A percentile compares a stretch with the other conserved stretches of the same genome.
phyloP scores from a whole-genome alignment of 1,140 invertebrate species.

The Nylanderia fulva region DNA sequence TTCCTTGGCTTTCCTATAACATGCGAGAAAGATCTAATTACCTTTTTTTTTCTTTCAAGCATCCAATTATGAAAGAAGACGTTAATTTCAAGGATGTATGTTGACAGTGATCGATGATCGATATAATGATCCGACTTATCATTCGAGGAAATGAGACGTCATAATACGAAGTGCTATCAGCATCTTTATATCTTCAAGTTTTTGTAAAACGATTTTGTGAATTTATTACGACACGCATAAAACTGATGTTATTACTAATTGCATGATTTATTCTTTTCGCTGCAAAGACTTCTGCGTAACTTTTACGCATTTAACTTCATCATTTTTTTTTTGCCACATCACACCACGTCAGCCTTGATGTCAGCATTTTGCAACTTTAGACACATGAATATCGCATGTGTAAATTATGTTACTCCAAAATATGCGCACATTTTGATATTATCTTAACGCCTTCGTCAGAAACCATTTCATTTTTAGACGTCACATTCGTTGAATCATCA shows the following conservation, averaged over 20 bases:
- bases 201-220: too few relatives aligned
- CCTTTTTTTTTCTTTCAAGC: not conserved
- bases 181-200: not conserved
- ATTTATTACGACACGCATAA: slow-evolving; percentile 3
- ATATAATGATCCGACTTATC: slow-evolving; percentile 24
- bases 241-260: slow-evolving; percentile 14
- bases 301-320: not conserved
- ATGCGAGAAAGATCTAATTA: not conserved
- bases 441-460: not conserved
- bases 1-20: not conserved
- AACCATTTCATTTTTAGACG: not conserved
- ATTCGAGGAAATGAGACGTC: slow-evolving; percentile 30
- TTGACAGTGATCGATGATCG: slow-evolving; percentile 37
- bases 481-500: not conserved
- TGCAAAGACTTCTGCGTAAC: slow-evolving; percentile 17
- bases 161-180: slow-evolving; percentile 15
- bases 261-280: slow-evolving; percentile 21
- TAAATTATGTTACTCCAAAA: slow-evolving; percentile 20
- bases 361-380: slow-evolving; percentile 7
- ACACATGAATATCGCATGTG: not conserved
- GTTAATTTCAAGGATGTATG: slow-evolving; percentile 14
- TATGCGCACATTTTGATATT: not conserved
- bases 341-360: not conserved
- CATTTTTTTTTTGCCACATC: slow-evolving; percentile 8
- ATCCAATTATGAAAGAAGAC: slow-evolving; percentile 5